Evolutionary conservation across 2,888 invertebrate genomes (phyloP).

Genomic region (Hyalella azteca): DNA sequence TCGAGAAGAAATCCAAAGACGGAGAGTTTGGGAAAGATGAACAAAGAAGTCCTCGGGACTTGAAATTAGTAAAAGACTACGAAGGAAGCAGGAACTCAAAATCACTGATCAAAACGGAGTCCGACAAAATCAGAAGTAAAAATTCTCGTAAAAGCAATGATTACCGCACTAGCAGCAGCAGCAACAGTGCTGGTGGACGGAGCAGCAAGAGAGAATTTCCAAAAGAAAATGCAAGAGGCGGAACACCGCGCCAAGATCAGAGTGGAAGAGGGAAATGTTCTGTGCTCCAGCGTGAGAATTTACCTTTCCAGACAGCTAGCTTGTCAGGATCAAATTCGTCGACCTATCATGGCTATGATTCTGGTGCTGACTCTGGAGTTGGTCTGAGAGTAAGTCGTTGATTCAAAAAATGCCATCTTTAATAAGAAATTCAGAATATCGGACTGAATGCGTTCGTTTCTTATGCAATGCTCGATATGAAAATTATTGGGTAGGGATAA

Average conservation of each 20-base stretch:
- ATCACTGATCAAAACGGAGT: background rate
- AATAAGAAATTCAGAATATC: no score
- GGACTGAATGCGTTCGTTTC: no score
- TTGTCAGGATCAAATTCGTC: constrained; percentile 44
- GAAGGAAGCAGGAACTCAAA: background rate
- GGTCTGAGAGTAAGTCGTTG: constrained; percentile 57
- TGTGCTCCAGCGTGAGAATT: constrained; percentile 26
- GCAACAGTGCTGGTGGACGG: constrained; percentile 60
- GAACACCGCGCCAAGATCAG: constrained; percentile 28
- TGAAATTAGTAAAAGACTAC: background rate
- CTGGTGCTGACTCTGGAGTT: constrained; percentile 57
- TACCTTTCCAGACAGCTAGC: background rate
- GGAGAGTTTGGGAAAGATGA: background rate
- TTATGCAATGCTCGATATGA: no score
- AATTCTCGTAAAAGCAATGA: constrained; percentile 15
- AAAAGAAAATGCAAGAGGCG: background rate
- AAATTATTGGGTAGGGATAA: no score
- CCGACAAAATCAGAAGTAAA: background rate
- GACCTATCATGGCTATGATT: constrained; percentile 55
- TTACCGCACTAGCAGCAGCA: constrained; percentile 61
- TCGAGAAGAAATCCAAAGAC: constrained; percentile 41
- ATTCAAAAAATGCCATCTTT: no score
- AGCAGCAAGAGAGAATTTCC: constrained; percentile 1
- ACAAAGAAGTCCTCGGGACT: background rate
- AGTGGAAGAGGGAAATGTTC: constrained; percentile 41